Evolutionary conservation across 2,113 vertebrate species (phyloP).

Genomic region (Mellivora capensis): DNA sequence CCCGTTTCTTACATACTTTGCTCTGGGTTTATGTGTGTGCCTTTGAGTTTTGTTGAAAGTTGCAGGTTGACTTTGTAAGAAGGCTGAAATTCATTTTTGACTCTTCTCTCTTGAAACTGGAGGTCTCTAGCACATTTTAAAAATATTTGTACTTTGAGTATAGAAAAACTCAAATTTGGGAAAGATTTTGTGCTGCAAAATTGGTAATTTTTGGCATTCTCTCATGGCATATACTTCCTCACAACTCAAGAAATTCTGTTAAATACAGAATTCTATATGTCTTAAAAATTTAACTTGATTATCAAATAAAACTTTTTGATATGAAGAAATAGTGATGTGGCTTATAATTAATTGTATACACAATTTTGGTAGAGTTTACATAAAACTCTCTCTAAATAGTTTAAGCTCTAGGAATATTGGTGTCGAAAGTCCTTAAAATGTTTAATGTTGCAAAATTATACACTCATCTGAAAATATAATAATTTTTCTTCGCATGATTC

Average conservation of each 20-base stretch:
- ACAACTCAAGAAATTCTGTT: slow-evolving; percentile 2
- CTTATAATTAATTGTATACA: background rate
- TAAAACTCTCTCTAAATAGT: background rate
- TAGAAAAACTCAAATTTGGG: background rate
- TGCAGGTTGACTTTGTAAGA: background rate
- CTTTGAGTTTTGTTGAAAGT: background rate
- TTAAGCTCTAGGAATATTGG: background rate
- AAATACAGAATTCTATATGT: background rate
- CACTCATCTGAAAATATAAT: background rate
- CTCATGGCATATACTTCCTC: background rate
- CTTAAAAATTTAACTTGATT: background rate
- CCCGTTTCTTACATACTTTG: too few species aligned
- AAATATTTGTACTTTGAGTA: background rate
- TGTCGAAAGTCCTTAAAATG: background rate
- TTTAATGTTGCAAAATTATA: background rate
- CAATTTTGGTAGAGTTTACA: background rate
- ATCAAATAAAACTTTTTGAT: background rate
- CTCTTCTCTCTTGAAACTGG: background rate
- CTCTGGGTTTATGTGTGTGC: background rate
- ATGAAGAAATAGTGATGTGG: background rate
- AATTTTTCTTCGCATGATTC: background rate
- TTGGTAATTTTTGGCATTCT: background rate
- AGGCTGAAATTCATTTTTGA: background rate
- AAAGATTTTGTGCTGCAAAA: background rate
- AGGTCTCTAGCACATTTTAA: background rate